Conservation (phyloP, 2,113 vertebrate species). For the Melanerpes aurifrons region DNA sequence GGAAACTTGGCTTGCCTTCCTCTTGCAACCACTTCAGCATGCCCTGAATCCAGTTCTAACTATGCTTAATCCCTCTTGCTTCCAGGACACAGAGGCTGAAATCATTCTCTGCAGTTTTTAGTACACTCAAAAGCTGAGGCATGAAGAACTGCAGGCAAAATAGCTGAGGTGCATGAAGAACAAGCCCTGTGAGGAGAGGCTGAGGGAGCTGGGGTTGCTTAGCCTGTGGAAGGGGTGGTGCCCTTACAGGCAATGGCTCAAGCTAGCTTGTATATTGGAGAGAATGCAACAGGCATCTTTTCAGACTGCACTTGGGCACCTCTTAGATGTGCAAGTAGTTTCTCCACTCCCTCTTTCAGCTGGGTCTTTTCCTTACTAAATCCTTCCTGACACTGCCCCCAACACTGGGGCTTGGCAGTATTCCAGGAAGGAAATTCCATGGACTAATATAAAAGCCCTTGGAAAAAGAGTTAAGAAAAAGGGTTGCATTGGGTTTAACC, state of each 20-base stretch:
- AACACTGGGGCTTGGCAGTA: not conserved
- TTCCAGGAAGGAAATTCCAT: not conserved
- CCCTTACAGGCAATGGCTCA: not conserved
- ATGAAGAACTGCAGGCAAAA: not conserved
- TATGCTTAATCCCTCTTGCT: not conserved
- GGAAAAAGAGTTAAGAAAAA: not conserved
- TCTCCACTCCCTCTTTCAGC: not conserved
- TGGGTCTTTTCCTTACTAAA: not conserved
- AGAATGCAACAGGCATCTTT: not conserved
- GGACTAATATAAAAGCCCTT: rapidly evolving
- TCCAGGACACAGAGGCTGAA: not conserved
- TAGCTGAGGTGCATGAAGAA: too few species aligned
- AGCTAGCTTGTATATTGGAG: not conserved
- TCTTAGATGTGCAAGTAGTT: not conserved
- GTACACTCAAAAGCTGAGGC: not conserved
- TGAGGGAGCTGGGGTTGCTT: too few species aligned
- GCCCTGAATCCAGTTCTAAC: not conserved
- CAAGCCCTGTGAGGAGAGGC: too few species aligned
- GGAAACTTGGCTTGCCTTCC: constrained; percentile 2
- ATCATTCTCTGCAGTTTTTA: not conserved
- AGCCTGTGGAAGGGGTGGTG: not conserved
- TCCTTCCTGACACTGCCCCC: not conserved
- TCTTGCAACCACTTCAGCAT: not conserved
- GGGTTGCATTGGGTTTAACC: not conserved
- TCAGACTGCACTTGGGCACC: not conserved